Evolutionary conservation across 2,888 invertebrate species (phyloP), one percentile per base, ranked within the genome.

Genomic region (Scaptomyza reducta): DNA sequence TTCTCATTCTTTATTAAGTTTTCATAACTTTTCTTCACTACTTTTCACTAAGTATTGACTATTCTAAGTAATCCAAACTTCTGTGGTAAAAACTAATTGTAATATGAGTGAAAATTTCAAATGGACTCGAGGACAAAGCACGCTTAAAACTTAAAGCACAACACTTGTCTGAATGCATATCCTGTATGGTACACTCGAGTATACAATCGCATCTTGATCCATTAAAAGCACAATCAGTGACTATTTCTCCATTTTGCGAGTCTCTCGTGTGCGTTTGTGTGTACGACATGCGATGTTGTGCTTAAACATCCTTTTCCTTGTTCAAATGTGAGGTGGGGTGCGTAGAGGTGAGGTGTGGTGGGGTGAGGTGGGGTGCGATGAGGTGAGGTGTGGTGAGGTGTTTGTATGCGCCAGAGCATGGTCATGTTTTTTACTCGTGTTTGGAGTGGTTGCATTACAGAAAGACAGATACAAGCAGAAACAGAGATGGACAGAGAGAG

Each of bases 361-460:
- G 7, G 7, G 7, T 3, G 31, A 31, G 38, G n/a, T n/a, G n/a
- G n/a, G n/a, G n/a, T n/a, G n/a, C n/a, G n/a, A n/a, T n/a, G n/a
- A 14, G 38, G 14, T 13, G n/a, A 6, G 31, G 31, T 13, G n/a
- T 1, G 33, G 13, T n/a, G n/a, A 35, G 35, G n/a, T 35, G 35
- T 7, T 14, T 38, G 35, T 14, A 40, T 40, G 14, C 16, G 1
- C 9, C 38, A 14, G 69, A 72, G 75, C 60, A 63, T 79, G 67
- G 55, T 64, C 62, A 65, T 74, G 84, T 84, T 75, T 76, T 71
- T 71, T 71, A 75, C 71, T 71, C 72, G 41, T 68, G 68, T 64
- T 56, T 41, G 45, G 53, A 63, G 53, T 40, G 74, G 18, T 29
- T 13, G 61, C 33, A 5, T 55, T 31, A 31, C 58, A 54, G 72